These are phyloP conservation scores for Notocelia uddmanniana DNA, from an alignment of 2,888 invertebrate species.

Conservation along the genomic window DNA sequence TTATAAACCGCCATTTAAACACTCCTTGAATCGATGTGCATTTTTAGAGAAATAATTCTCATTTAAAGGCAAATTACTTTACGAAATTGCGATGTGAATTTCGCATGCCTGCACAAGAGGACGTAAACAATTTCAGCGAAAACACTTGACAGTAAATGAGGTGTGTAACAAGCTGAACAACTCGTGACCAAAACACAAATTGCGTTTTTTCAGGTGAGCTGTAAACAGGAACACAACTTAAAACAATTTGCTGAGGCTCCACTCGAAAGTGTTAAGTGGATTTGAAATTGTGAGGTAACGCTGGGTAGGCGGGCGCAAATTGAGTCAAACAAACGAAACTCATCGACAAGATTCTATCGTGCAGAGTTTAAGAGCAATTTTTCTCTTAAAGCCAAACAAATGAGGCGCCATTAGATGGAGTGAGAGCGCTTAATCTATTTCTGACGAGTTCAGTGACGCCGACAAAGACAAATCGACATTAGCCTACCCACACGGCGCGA, in stretches of 20 bases:
- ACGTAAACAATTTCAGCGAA: slow-evolving; percentile 57
- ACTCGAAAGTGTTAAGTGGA: slow-evolving; percentile 76
- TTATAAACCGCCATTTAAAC: slow-evolving; percentile 27
- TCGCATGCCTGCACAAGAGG: slow-evolving; percentile 27
- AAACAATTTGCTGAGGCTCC: slow-evolving; percentile 71
- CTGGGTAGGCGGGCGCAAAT: slow-evolving; percentile 59
- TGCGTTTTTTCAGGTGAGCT: slow-evolving; percentile 72
- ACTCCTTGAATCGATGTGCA: slow-evolving; percentile 19
- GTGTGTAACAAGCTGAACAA: slow-evolving; percentile 59
- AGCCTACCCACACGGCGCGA: slow-evolving; percentile 85
- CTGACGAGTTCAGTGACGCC: slow-evolving; percentile 86
- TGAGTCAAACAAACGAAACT: slow-evolving; percentile 79
- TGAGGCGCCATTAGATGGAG: slow-evolving; percentile 86
- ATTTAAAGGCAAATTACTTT: slow-evolving; percentile 9
- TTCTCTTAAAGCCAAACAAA: slow-evolving; percentile 86
- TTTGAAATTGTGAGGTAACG: slow-evolving; percentile 67
- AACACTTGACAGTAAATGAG: slow-evolving; percentile 63
- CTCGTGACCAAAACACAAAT: slow-evolving; percentile 63
- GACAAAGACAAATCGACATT: slow-evolving; percentile 86
- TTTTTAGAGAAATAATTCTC: slow-evolving; percentile 14
- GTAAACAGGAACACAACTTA: slow-evolving; percentile 64
- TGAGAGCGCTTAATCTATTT: slow-evolving; percentile 86
- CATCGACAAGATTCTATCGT: slow-evolving; percentile 81
- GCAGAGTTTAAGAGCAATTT: slow-evolving; percentile 82
- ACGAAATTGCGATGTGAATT: slow-evolving; percentile 15